phyloP scores from a whole-genome alignment of 2,888 invertebrate species.

The Gymnocheta viridis region DNA sequence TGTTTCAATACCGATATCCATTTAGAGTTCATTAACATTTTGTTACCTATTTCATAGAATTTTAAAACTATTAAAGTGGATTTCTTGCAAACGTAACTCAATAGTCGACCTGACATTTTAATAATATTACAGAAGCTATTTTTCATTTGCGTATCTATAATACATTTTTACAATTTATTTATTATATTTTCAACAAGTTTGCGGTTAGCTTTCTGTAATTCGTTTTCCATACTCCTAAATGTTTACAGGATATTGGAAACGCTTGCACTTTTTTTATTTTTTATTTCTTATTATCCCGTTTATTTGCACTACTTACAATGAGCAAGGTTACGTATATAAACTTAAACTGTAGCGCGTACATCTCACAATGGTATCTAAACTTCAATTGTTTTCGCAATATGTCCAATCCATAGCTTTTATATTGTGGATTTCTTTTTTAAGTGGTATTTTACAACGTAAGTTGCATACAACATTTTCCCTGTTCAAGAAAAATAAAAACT shows the following conservation, averaged over 20 bases:
- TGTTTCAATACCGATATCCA: conserved; percentile 12
- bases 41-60: background rate
- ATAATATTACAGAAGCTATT: background rate
- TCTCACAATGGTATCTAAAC: conserved; percentile 79
- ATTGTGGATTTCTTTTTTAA: conserved; percentile 73
- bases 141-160: background rate
- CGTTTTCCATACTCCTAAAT: background rate
- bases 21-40: conserved; percentile 22
- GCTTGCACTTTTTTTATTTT: background rate
- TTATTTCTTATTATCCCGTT: conserved; percentile 36
- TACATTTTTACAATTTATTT: conserved; percentile 1
- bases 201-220: background rate
- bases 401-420: conserved; percentile 80
- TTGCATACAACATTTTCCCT: conserved; percentile 54
- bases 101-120: conserved; percentile 6
- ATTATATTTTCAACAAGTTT: background rate
- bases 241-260: background rate
- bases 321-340: conserved; percentile 75
- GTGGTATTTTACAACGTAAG: conserved; percentile 48
- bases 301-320: conserved; percentile 77
- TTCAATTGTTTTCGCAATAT: conserved; percentile 80
- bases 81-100: background rate
- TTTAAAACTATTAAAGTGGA: background rate
- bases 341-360: conserved; percentile 76
- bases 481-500: conserved; percentile 46